These are phyloP conservation scores for Clinocottus analis DNA, from an alignment of 2,113 vertebrate genomes.

Conservation along the genomic window DNA sequence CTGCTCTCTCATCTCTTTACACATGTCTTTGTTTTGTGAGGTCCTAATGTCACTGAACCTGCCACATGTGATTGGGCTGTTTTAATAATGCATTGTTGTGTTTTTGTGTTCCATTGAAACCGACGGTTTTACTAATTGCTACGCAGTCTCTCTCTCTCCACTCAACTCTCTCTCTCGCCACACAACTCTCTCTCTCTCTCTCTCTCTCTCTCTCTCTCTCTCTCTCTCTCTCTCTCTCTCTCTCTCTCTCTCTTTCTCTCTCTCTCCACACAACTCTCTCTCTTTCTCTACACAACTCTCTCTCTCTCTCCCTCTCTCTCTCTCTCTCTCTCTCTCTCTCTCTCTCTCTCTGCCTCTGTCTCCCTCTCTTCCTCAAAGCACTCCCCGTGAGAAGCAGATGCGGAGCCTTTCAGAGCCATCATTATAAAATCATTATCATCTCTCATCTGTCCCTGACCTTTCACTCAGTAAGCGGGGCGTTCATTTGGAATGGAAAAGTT, in stretches of 20 bases:
- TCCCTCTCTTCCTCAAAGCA: constrained; percentile 27
- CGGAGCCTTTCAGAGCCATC: constrained; percentile 40
- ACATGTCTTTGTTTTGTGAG: not conserved
- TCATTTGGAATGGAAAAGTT: constrained; percentile 45
- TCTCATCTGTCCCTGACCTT: constrained; percentile 62
- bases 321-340: not conserved
- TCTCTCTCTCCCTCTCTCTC: not conserved
- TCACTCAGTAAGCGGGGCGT: constrained; percentile 36
- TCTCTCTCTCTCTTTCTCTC: not conserved
- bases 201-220: too few species aligned
- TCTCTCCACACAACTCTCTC: too few species aligned
- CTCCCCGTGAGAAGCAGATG: constrained; percentile 47
- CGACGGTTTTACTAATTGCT: not conserved
- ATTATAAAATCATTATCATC: constrained; percentile 70
- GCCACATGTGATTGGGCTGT: not conserved
- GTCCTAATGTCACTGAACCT: not conserved
- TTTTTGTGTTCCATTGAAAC: not conserved
- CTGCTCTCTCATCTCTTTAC: not conserved
- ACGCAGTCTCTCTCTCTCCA: too few species aligned
- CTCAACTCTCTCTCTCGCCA: too few species aligned
- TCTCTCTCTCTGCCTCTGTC: not conserved
- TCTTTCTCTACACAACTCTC: not conserved
- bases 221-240: too few species aligned
- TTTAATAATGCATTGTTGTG: not conserved
- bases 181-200: too few species aligned